Base-by-base conservation (phyloP, 2,113 vertebrate species). In the Harpagus bidentatus region DNA sequence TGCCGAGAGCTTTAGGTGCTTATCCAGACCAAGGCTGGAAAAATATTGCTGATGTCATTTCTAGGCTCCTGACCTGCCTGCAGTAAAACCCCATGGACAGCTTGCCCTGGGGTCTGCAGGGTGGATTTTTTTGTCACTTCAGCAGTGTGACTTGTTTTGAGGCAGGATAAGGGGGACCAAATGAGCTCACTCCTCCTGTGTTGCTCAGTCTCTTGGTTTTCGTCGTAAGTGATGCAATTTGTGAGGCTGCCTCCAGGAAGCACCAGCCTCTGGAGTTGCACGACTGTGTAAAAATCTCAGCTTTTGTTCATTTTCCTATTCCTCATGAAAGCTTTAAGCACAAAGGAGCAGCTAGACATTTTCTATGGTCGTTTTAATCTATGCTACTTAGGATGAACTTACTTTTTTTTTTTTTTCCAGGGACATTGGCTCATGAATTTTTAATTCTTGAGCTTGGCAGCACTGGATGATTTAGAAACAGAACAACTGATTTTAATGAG, bases 401-500 rank as follows among this genome's bases (percentile, higher is more conserved):
- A 48, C 2, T 11, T 34, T n/a, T n/a, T 47, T 26, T 20, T 52
- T 42, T 59, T 42, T 58, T 29, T 16, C 4, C 31, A 47, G 85
- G 38, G 40, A 88, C 85, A 31, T 15, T 65, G 78, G 14, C 76
- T 95, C 85, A 86, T 96, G 76, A 88, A 94, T 96, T 73, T 94
- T 94, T 92, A 88, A 92, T 86, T 73, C 79, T 17, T 55, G 47
- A 93, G 82, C 91, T 93, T 83, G 85, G 92, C 89, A 82, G 86
- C 16, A 0, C 43, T 20, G 78, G 36, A 6, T 80, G 90, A 95
- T 94, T 90, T 93, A 93, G 86, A 81, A 95, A 59, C 29, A 90
- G 92, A 88, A 70, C 55, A 94, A 88, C 85, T 84, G 90, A 86
- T 70, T 92, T 93, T 95, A 97, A 96, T 90, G 94, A 96, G 95